These are phyloP conservation scores for Metallyticus violacea DNA, from an alignment of 2,888 invertebrate species.

Conservation along the genomic window DNA sequence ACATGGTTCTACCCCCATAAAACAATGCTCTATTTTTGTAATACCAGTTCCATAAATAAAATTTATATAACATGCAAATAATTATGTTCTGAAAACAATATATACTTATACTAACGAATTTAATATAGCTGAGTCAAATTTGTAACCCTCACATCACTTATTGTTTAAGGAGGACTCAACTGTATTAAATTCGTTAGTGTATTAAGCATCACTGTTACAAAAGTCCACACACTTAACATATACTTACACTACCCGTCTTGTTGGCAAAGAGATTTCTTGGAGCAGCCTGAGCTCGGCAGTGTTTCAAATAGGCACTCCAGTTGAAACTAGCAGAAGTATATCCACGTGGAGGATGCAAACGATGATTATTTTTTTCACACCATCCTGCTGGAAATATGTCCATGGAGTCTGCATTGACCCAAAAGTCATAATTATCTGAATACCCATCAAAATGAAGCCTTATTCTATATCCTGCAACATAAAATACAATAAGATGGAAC, in stretches of 20 bases:
- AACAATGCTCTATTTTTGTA: no score
- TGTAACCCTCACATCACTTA: no score
- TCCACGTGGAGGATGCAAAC: slow-evolving; percentile 75
- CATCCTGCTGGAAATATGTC: slow-evolving; percentile 93
- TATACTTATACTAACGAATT: no score
- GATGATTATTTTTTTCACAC: slow-evolving; percentile 81
- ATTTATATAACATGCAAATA: no score
- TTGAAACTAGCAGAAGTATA: slow-evolving; percentile 63
- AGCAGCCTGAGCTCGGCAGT: slow-evolving; percentile 71
- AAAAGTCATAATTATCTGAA: slow-evolving; percentile 84
- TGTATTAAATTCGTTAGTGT: no score
- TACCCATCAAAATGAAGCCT: slow-evolving; percentile 91
- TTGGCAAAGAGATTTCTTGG: slow-evolving; percentile 74
- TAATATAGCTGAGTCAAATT: no score
- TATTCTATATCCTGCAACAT: slow-evolving; percentile 70
- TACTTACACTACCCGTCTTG: slow-evolving; percentile 55
- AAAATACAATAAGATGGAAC: no score
- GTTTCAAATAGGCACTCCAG: slow-evolving; percentile 80
- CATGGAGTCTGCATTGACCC: slow-evolving; percentile 88
- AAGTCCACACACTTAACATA: not conserved
- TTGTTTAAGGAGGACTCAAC: no score
- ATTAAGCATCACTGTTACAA: not conserved
- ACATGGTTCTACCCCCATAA: no score
- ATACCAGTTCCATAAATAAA: no score
- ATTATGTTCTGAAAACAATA: no score